Evolutionary conservation across 2,113 vertebrate species (phyloP), one percentile per base, ranked within the genome.

Genomic region (Nerophis lumbriciformis): DNA sequence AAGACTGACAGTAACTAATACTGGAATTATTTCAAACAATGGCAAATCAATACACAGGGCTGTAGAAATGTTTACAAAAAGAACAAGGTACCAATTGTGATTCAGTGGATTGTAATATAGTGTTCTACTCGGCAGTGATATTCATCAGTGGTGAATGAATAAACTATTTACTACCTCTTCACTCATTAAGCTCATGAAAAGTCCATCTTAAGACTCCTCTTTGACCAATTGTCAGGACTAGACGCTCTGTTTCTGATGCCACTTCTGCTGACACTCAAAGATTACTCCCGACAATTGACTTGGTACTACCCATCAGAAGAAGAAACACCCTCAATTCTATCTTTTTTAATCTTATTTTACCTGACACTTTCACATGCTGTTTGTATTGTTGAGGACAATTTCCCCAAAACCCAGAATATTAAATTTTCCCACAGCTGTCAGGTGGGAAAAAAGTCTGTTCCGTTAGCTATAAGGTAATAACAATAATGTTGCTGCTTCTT

Each of bases 401-500:
- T 54, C 69, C 35, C 51, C 36, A 63, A 71, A 71, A 73, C 68
- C 59, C 62, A 66, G 60, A 76, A 73, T 6, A 11, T 59, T 58
- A 58, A 6, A 28, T 61, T 70, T 36, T 59, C 13, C 53, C 63
- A 45, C 35, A 57, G 63, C 35, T 38, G 57, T 65, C 16, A 65
- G 49, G 50, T 72, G 65, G 65, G 59, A 13, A 71, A 48, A 64
- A 70, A 71, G 65, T 28, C 48, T 16, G 54, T 52, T 68, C n/a
- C 45, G 13, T 65, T 14, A 49, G 16, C 53, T 61, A 38, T 35
- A 48, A 61, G 61, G 53, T 55, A 57, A 69, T 54, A 49, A 49
- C 60, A 59, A 68, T 74, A 65, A 54, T 28, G 16, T 66, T 53
- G 58, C 57, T 44, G 69, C 50, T 62, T 63, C 48, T 65, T 91